Evolutionary conservation across 2,888 invertebrate species (phyloP).

Genomic region (Aphodius sticticus): DNA sequence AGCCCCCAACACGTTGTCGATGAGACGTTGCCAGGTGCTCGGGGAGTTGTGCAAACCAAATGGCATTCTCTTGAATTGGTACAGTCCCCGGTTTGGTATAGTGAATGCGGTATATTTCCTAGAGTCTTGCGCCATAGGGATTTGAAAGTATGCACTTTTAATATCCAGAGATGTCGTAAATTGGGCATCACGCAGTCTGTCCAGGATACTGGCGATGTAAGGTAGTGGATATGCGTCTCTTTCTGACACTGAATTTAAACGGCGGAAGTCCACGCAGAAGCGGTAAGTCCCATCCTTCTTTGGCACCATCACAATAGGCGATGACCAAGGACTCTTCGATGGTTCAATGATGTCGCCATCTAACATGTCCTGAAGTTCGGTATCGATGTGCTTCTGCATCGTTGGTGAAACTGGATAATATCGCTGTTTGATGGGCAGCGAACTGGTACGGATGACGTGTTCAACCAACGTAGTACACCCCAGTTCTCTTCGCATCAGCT

Average conservation of each 20-base stretch:
- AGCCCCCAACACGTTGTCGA: slow-evolving; percentile 45
- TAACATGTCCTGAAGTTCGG: slow-evolving; percentile 42
- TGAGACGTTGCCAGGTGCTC: slow-evolving; percentile 47
- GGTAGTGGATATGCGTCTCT: slow-evolving; percentile 41
- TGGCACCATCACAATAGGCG: slow-evolving; percentile 39
- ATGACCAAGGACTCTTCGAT: slow-evolving; percentile 41
- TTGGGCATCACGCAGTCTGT: slow-evolving; percentile 37
- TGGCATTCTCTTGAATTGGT: slow-evolving; percentile 48
- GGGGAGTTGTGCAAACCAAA: slow-evolving; percentile 48
- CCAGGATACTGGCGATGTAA: slow-evolving; percentile 34
- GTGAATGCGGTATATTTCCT: slow-evolving; percentile 48
- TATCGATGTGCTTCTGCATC: slow-evolving; percentile 41
- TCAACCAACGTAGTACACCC: slow-evolving; percentile 34
- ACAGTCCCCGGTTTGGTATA: slow-evolving; percentile 46
- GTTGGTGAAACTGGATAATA: slow-evolving; percentile 46
- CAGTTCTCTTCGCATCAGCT: background rate
- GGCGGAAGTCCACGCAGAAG: slow-evolving; percentile 43
- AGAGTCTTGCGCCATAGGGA: no score
- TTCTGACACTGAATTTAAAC: slow-evolving; percentile 37
- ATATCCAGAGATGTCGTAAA: slow-evolving; percentile 39
- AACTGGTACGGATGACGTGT: slow-evolving; percentile 30
- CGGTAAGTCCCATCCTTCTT: slow-evolving; percentile 40
- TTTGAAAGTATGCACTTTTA: slow-evolving; percentile 9
- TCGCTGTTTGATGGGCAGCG: slow-evolving; percentile 42
- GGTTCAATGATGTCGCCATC: slow-evolving; percentile 42